Conservation (phyloP, 2,888 invertebrate genomes). For the Epsilonema sp. region DNA sequence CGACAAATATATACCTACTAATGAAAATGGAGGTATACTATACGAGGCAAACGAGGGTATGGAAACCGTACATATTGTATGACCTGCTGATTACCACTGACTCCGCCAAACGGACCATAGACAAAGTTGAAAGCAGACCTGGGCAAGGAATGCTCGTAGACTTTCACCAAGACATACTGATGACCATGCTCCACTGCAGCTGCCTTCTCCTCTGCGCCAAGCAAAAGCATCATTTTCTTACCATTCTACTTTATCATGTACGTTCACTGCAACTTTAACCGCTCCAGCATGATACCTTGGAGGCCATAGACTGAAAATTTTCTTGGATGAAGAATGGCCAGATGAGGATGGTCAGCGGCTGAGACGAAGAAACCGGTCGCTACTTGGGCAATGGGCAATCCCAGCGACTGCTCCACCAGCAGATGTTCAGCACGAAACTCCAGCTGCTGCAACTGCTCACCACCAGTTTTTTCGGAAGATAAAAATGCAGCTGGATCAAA, state of each 20-base stretch:
- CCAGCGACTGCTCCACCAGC: slow-evolving; percentile 53
- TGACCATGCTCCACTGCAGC: slow-evolving; percentile 2
- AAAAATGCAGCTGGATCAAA: slow-evolving; percentile 18
- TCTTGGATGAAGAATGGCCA: slow-evolving; percentile 60
- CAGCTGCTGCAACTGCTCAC: slow-evolving; percentile 9
- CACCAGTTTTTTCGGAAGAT: background rate
- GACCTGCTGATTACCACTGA: slow-evolving; percentile 36
- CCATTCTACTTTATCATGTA: too few species aligned
- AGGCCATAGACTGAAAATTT: slow-evolving; percentile 46
- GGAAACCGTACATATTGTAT: too few species aligned
- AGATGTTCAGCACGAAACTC: slow-evolving; percentile 34
- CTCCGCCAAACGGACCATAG: slow-evolving; percentile 65
- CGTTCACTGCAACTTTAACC: too few species aligned
- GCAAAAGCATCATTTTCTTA: too few species aligned
- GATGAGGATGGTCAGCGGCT: slow-evolving; percentile 43
- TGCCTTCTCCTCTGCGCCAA: background rate
- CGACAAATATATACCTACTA: background rate
- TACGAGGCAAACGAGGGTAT: too few species aligned
- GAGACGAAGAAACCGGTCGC: slow-evolving; percentile 61
- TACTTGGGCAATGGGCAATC: slow-evolving; percentile 55
- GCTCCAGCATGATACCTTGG: too few species aligned
- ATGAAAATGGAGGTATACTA: background rate
- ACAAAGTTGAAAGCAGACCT: slow-evolving; percentile 55
- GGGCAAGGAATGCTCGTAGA: slow-evolving; percentile 58
- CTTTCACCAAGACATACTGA: slow-evolving; percentile 34